Evolutionary conservation across 2,797 vertebrate genomes (phyloP).

Genomic region (Balearica regulorum): DNA sequence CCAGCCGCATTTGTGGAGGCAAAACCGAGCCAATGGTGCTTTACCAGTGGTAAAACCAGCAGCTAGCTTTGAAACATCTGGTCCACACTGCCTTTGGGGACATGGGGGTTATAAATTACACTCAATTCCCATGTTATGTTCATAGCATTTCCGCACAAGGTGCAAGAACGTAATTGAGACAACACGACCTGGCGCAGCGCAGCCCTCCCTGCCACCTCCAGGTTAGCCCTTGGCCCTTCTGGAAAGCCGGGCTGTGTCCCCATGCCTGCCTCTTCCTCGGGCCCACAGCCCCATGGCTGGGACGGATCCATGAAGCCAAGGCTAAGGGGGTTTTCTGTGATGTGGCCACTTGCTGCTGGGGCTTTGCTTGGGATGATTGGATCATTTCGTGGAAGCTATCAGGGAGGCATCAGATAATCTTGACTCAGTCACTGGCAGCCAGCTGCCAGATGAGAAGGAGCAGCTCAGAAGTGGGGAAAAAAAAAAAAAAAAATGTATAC

Average conservation of each 20-base stretch:
- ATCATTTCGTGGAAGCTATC: not conserved
- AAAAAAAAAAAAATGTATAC: not conserved
- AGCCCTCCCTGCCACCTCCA: not conserved
- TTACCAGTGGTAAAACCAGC: not conserved
- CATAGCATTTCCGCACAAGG: not conserved
- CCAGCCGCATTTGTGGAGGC: not conserved
- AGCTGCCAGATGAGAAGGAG: conserved; percentile 58
- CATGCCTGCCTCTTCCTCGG: not conserved
- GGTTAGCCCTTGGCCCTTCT: not conserved
- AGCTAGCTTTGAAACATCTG: conserved; percentile 8
- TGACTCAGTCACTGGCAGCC: conserved; percentile 44
- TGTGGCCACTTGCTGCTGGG: not conserved
- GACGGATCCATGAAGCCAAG: not conserved
- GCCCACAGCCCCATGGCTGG: fast-evolving
- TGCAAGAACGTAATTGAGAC: not conserved
- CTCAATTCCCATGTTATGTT: not conserved
- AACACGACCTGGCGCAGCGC: not conserved
- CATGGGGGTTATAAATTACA: not conserved
- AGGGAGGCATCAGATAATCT: conserved; percentile 3
- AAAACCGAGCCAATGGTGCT: not conserved
- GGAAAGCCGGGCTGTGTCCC: not conserved
- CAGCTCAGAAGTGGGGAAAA: not conserved
- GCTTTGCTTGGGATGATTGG: not conserved
- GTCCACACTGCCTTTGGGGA: not conserved
- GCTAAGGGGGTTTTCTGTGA: not conserved